Evolutionary conservation across 1,140 invertebrate species (phyloP), one percentile per base, ranked within the genome.

Genomic region (Drosophila saltans): DNA sequence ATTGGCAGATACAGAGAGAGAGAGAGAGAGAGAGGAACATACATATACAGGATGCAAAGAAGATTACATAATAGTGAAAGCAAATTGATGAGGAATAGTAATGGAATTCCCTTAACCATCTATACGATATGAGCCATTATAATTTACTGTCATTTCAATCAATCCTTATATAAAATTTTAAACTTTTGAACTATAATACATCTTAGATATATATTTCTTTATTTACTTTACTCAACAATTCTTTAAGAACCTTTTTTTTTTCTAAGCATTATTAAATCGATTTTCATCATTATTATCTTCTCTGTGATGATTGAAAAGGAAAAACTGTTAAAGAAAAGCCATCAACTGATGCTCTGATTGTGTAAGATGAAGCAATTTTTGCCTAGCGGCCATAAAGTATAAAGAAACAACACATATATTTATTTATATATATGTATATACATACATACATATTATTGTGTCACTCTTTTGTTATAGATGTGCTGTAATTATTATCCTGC

Each of bases 401-500:
- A 52, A 21, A 52, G 6, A 36, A 36, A 36, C 1, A 7, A 6
- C 6, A 36, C 33, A 36, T 7, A 7, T 1, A 36, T 7, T 4
- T 7, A 36, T 7, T 4, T 5, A 36, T 7, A 36, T 5, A 36
- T 36, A 36, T 5, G 2, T 36, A 36, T 1, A 36, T 36, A 36
- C 0, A 36, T 7, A 52, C 45, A 52, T 43, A 43, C n/a, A 16
- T 52, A 52, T 26, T 52, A 52, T 9, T 26, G 45, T 52, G 45
- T 52, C 45, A 52, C 24, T 52, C 45, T 52, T 52, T 71, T 59
- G 16, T 26, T 66, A 36, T 66, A 66, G 40, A 59, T 39, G 28
- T 63, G 60, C 70, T 74, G 59, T 75, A 60, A 71, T 78, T 78
- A 78, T 75, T 78, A 78, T 78, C 59, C 72, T 55, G 75, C 68